phyloP scores from a whole-genome alignment of 2,888 invertebrate species.

The Euzetes globulus region DNA sequence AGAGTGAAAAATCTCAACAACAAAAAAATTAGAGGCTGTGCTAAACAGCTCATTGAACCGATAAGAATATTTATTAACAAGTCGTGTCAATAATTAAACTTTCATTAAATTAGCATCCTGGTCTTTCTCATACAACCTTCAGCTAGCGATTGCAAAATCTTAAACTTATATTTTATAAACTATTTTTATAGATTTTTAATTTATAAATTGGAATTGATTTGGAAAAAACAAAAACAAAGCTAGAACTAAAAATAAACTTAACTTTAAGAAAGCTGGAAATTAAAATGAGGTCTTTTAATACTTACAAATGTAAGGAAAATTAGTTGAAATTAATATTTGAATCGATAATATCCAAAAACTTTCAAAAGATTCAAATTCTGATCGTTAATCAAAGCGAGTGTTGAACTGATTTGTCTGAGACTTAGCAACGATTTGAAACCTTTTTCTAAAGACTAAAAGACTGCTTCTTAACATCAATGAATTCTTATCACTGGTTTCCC shows the following conservation, averaged over 20 bases:
- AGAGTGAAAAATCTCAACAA: not conserved
- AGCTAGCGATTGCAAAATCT: not conserved
- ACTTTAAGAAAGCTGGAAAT: not conserved
- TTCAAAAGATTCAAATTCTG: too few relatives aligned
- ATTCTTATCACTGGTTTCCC: not conserved
- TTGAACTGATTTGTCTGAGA: not conserved
- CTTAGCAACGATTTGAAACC: not conserved
- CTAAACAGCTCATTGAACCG: not conserved
- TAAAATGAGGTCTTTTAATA: not conserved
- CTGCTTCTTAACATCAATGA: not conserved
- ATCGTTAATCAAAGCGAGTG: not conserved
- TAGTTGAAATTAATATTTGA: not conserved
- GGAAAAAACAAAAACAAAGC: not conserved
- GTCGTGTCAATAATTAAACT: not conserved
- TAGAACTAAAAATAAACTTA: too few relatives aligned
- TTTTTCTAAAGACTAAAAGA: not conserved
- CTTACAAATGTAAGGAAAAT: not conserved
- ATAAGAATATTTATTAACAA: not conserved
- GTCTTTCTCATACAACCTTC: not conserved
- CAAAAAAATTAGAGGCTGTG: not conserved
- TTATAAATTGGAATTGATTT: not conserved
- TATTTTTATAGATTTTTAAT: not conserved
- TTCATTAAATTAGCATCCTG: not conserved
- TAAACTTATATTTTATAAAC: not conserved
- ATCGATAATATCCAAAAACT: not conserved